phyloP scores from a whole-genome alignment of 2,888 invertebrate genomes.

The Balanococcus diminutus region DNA sequence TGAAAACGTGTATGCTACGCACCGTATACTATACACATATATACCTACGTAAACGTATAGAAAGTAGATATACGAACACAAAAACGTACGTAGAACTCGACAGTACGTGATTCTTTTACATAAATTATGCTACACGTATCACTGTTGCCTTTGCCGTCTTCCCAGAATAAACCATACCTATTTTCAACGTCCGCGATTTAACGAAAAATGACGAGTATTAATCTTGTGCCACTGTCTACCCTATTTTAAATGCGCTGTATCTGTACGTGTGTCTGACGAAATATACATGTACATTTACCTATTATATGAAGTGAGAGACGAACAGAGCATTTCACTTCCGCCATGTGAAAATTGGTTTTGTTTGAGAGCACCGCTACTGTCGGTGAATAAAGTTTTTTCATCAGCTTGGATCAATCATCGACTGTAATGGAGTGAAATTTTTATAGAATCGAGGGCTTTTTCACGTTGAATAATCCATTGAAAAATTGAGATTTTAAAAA shows the following conservation, averaged over 20 bases:
- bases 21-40: not conserved
- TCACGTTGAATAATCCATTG: no score
- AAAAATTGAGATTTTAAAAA: no score
- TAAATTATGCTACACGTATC: not conserved
- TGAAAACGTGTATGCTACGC: not conserved
- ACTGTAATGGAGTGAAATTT: no score
- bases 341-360: not conserved
- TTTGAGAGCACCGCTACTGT: not conserved
- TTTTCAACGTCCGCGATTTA: slow-evolving; percentile 31
- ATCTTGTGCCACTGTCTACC: not conserved
- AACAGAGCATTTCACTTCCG: not conserved
- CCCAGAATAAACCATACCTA: not conserved
- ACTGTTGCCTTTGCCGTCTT: not conserved
- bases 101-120: slow-evolving; percentile 23
- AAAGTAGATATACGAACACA: not conserved
- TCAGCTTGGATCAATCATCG: not conserved
- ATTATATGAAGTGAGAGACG: not conserved
- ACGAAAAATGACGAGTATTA: slow-evolving; percentile 27
- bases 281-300: not conserved
- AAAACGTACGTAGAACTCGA: not conserved
- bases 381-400: not conserved
- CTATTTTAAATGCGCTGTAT: not conserved
- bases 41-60: not conserved
- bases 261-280: not conserved
- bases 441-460: no score